phyloP scores from a whole-genome alignment of 2,797 vertebrate species.

The Bucorvus abyssinicus region DNA sequence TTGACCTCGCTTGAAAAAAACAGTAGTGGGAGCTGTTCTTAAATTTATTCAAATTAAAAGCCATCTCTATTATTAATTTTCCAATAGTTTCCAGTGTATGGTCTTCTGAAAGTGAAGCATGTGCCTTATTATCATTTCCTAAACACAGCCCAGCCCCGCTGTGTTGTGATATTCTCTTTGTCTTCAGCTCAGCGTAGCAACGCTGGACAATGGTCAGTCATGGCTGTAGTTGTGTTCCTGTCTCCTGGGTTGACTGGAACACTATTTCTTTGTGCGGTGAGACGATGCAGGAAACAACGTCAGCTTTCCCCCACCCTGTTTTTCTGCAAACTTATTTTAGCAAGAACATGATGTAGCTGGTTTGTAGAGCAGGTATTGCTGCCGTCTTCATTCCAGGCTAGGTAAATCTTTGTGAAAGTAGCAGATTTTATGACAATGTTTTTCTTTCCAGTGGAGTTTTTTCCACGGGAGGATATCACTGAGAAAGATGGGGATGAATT shows the following conservation, averaged over 20 bases:
- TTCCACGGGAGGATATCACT: neutral
- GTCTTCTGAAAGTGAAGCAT: neutral
- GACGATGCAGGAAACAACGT: neutral
- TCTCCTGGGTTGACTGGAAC: neutral
- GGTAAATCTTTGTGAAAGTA: neutral
- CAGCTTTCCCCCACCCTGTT: neutral
- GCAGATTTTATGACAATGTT: neutral
- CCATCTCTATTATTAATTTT: neutral
- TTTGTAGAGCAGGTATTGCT: neutral
- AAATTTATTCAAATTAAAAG: neutral
- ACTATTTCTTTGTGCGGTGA: constrained; percentile 13
- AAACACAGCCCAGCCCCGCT: neutral
- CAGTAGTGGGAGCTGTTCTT: neutral
- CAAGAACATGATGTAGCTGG: neutral
- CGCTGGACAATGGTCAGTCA: neutral
- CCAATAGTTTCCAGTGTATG: neutral
- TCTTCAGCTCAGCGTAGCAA: neutral
- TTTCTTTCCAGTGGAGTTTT: neutral
- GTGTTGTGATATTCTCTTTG: neutral
- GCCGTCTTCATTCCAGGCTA: neutral
- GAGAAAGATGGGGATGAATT: neutral
- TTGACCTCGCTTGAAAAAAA: neutral
- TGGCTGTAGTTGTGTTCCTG: neutral
- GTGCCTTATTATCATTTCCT: neutral
- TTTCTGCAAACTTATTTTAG: neutral